Evolutionary conservation across 1,140 invertebrate genomes (phyloP).

Genomic region (Teleopsis dalmanni): DNA sequence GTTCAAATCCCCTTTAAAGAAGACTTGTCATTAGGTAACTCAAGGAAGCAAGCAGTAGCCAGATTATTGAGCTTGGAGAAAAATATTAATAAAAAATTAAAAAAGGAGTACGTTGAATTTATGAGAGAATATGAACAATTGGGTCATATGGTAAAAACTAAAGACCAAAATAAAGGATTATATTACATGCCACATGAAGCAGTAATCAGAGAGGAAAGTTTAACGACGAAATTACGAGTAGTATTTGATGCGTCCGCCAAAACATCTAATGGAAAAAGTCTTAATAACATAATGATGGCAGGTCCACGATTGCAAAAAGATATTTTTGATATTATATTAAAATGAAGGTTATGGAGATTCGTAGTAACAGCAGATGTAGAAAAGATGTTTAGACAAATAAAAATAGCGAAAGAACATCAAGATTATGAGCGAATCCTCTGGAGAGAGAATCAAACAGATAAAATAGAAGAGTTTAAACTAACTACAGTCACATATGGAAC

Average conservation of each 20-base stretch:
- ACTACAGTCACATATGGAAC: conserved; percentile 34
- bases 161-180: neutral
- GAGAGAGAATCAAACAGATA: conserved; percentile 3
- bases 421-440: conserved; percentile 4
- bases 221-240: conserved; percentile 24
- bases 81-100: neutral
- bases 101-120: conserved; percentile 1
- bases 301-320: conserved; percentile 30
- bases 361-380: conserved; percentile 28
- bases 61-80: conserved; percentile 1
- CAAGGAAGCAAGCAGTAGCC: neutral
- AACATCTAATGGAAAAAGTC: conserved; percentile 15
- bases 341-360: conserved; percentile 28
- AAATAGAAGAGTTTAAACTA: conserved; percentile 24
- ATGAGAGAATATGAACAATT: conserved; percentile 6
- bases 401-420: neutral
- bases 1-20: conserved; percentile 4
- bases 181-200: conserved; percentile 12
- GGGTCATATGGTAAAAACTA: conserved; percentile 9
- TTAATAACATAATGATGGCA: conserved; percentile 34
- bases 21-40: neutral
- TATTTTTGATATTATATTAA: conserved; percentile 34
- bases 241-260: conserved; percentile 28
- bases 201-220: conserved; percentile 3
- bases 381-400: conserved; percentile 36